phyloP scores from a whole-genome alignment of 2,888 invertebrate genomes.

The Drosophila borborema region DNA sequence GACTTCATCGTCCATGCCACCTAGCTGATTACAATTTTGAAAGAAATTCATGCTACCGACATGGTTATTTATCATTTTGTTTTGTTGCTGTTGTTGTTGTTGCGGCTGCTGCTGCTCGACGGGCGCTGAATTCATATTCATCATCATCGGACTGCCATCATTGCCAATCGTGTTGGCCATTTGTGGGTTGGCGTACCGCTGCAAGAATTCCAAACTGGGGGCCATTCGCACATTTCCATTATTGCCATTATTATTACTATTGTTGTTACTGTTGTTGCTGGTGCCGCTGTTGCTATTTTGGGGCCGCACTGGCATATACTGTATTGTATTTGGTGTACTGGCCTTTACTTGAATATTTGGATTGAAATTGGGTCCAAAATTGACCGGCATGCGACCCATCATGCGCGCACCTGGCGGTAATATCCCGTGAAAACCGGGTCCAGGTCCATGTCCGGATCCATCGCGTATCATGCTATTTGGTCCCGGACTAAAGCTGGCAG shows the following conservation, averaged over 20 bases:
- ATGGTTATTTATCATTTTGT: constrained; percentile 56
- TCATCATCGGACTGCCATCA: constrained; percentile 45
- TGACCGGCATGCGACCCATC: constrained; percentile 89
- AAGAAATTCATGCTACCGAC: constrained; percentile 78
- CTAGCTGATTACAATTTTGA: constrained; percentile 83
- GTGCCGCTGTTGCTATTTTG: constrained; percentile 86
- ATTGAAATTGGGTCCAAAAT: constrained; percentile 87
- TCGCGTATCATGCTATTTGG: constrained; percentile 66
- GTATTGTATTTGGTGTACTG: constrained; percentile 98
- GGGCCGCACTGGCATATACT: constrained; percentile 98
- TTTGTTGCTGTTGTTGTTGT: constrained; percentile 41
- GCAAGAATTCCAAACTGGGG: constrained; percentile 95
- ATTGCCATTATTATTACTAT: constrained; percentile 87
- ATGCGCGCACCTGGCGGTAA: constrained; percentile 85
- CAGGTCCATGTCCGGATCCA: constrained; percentile 56
- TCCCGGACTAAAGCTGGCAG: constrained; percentile 58
- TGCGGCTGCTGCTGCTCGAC: constrained; percentile 54
- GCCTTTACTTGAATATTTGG: constrained; percentile 96
- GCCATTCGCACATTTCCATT: constrained; percentile 89
- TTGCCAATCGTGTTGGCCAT: constrained; percentile 83
- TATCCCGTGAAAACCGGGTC: constrained; percentile 72
- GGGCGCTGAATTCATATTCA: constrained; percentile 52
- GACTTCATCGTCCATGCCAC: constrained; percentile 77
- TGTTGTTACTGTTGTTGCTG: constrained; percentile 83
- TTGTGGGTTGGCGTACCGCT: constrained; percentile 93